A percentile compares a stretch with the other conserved stretches of the same genome.
Conservation (phyloP, 2,888 invertebrate genomes). For the Lomographa bimaculata region DNA sequence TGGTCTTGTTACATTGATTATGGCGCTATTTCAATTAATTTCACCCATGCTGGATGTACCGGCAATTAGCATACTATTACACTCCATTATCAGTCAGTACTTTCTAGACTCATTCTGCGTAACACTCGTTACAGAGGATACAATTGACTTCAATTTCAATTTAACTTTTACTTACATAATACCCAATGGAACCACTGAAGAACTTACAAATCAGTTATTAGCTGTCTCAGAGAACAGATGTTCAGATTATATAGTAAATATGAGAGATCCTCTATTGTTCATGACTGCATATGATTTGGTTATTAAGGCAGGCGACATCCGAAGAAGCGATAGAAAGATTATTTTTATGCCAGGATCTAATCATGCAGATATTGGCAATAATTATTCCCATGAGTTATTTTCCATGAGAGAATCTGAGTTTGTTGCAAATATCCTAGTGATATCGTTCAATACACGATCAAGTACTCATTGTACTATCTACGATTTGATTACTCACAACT, state of each 20-base stretch:
- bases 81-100: conserved; percentile 54
- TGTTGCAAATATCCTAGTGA: conserved; percentile 60
- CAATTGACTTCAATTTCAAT: conserved; percentile 40
- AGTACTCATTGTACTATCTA: conserved; percentile 44
- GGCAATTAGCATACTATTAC: conserved; percentile 60
- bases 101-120: conserved; percentile 59
- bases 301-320: conserved; percentile 56
- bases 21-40: conserved; percentile 22
- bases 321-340: conserved; percentile 73
- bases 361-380: conserved; percentile 27
- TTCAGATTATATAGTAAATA: conserved; percentile 69
- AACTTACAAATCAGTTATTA: conserved; percentile 47
- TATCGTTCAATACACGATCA: conserved; percentile 39
- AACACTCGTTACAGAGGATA: conserved; percentile 55
- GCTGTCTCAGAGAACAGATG: conserved; percentile 71
- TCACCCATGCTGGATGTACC: conserved; percentile 18
- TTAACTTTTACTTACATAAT: conserved; percentile 46
- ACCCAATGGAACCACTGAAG: conserved; percentile 38
- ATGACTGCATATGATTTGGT: conserved; percentile 65
- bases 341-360: conserved; percentile 66
- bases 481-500: conserved; percentile 70
- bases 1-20: no score
- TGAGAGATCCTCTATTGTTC: conserved; percentile 58
- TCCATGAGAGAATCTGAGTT: conserved; percentile 54
- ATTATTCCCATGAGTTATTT: conserved; percentile 46